These are phyloP conservation scores for Phenganax stokvisi DNA, from an alignment of 92 coral and sea anemone species.

Conservation along the genomic window DNA sequence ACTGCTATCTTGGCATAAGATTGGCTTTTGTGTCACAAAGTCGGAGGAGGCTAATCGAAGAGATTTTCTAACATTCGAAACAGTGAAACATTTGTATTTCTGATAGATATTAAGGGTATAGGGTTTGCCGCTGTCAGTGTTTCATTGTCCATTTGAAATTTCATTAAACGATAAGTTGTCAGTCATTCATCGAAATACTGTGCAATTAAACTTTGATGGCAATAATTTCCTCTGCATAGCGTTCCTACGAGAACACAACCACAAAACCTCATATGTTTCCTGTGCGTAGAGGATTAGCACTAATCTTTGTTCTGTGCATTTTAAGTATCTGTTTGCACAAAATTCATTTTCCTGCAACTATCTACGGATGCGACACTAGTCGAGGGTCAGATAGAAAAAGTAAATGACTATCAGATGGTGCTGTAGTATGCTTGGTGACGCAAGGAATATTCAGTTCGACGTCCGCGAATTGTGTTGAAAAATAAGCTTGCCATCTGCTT, in stretches of 20 bases:
- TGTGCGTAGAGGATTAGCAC: neutral
- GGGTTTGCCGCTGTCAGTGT: neutral
- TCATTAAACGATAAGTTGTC: conserved; percentile 38
- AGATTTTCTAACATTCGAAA: neutral
- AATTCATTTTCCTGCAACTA: neutral
- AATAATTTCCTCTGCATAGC: neutral
- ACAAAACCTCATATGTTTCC: neutral
- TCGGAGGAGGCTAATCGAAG: neutral
- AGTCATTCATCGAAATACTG: conserved; percentile 25
- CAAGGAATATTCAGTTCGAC: neutral
- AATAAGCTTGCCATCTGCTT: neutral
- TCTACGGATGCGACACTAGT: neutral
- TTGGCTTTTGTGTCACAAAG: neutral
- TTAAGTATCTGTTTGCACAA: neutral
- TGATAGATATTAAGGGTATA: neutral
- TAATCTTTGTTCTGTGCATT: conserved; percentile 13
- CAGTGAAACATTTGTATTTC: neutral
- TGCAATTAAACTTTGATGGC: conserved; percentile 28
- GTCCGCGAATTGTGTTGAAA: neutral
- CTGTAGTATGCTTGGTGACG: neutral
- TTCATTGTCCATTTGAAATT: conserved; percentile 10
- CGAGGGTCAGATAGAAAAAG: neutral
- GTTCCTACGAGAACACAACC: neutral
- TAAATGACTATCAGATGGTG: conserved; percentile 7
- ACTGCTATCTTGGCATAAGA: neutral